These are phyloP conservation scores for Alca torda DNA, from an alignment of 2,797 vertebrate species.

Conservation along the genomic window DNA sequence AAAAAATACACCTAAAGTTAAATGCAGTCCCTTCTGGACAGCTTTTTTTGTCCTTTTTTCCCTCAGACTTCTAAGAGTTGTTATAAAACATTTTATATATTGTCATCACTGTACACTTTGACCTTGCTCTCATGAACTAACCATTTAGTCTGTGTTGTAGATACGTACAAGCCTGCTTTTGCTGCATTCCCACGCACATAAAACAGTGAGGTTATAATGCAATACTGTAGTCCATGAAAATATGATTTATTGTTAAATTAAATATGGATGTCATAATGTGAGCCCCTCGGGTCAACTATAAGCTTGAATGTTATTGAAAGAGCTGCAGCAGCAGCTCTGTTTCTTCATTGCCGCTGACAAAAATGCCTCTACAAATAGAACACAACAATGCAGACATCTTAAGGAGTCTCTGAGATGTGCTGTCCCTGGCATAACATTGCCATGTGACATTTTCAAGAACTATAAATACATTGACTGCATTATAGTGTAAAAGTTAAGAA, in stretches of 20 bases:
- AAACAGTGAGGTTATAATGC: constrained; percentile 16
- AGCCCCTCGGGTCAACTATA: constrained; percentile 17
- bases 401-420: constrained; percentile 49
- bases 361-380: constrained; percentile 53
- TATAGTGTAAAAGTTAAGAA: constrained; percentile 57
- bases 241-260: constrained; percentile 68
- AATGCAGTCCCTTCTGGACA: background rate
- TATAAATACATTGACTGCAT: constrained; percentile 65
- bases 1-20: background rate
- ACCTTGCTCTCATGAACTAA: constrained; percentile 18
- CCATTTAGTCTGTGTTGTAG: background rate
- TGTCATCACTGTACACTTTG: background rate
- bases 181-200: constrained; percentile 35
- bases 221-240: constrained; percentile 35
- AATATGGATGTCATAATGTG: constrained; percentile 45
- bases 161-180: background rate
- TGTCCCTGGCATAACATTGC: constrained; percentile 43
- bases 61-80: background rate
- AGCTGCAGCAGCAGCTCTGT: constrained; percentile 8
- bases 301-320: constrained; percentile 20
- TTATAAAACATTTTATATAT: constrained; percentile 8
- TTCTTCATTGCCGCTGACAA: constrained; percentile 37
- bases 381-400: constrained; percentile 43
- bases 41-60: background rate
- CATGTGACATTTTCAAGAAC: constrained; percentile 58